A percentile compares a stretch with the other conserved stretches of the same genome.
Conservation (phyloP, 2,888 invertebrate genomes). For the Phytoseiulus persimilis region DNA sequence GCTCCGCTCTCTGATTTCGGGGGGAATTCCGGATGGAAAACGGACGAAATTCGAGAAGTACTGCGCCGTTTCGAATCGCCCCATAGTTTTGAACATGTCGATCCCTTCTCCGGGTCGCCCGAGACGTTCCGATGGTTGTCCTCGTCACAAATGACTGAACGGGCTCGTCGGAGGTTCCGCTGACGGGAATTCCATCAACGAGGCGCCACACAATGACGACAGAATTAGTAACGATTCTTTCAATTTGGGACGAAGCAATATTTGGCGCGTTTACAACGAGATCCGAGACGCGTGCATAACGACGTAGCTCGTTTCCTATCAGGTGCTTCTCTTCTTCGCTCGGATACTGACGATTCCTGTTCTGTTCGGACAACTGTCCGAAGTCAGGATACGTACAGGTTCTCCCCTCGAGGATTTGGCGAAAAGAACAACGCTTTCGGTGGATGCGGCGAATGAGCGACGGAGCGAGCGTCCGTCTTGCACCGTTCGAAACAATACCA, state of each 20-base stretch:
- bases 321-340: neutral
- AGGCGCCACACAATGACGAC: neutral
- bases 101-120: too few species aligned
- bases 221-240: neutral
- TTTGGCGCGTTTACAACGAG: neutral
- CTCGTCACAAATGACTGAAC: neutral
- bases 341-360: neutral
- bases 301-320: neutral
- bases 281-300: neutral
- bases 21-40: too few species aligned
- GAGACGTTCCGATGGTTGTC: too few species aligned
- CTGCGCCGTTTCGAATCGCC: too few species aligned
- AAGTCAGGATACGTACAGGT: too few species aligned
- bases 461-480: neutral
- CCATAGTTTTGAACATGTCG: too few species aligned
- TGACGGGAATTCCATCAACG: neutral
- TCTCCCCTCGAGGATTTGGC: neutral
- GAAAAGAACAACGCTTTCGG: neutral
- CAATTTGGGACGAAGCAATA: neutral
- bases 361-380: neutral
- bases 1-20: too few species aligned
- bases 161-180: neutral
- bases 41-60: too few species aligned
- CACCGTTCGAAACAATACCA: neutral
- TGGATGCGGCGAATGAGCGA: too few species aligned